Evolutionary conservation across 2,797 vertebrate species (phyloP).

Genomic region (Macroramphosus scolopax): DNA sequence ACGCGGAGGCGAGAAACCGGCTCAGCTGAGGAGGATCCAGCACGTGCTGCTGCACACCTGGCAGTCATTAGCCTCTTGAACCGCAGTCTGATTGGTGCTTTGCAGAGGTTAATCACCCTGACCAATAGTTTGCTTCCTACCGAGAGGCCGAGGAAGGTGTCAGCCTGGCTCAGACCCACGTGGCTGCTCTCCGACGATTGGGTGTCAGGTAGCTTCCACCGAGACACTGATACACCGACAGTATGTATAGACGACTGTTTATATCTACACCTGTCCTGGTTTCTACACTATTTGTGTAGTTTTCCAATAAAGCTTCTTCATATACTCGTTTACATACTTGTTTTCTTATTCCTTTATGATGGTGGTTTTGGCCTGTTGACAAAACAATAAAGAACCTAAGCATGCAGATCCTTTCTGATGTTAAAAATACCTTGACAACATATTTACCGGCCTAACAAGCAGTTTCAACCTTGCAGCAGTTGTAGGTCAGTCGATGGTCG

Average conservation of each 20-base stretch:
- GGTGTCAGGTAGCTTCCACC: conserved; percentile 10
- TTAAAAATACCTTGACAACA: no score
- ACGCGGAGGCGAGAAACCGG: no score
- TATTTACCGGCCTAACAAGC: no score
- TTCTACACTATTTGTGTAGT: not conserved
- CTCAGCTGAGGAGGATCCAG: conserved; percentile 12
- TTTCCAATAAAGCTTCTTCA: no score
- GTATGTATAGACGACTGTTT: not conserved
- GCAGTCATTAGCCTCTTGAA: conserved; percentile 58
- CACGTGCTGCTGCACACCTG: conserved; percentile 56
- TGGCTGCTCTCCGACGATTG: conserved; percentile 22
- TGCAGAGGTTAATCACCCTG: conserved; percentile 66
- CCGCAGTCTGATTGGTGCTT: conserved; percentile 55
- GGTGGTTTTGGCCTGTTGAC: no score
- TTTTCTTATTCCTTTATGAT: no score
- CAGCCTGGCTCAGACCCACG: conserved; percentile 8
- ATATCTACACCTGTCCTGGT: no score
- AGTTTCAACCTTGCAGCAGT: no score
- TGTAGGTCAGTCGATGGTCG: no score
- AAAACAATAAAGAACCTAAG: no score
- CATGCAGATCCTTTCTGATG: no score
- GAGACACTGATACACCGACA: conserved; percentile 7
- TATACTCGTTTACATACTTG: no score
- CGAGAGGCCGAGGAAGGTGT: conserved; percentile 33
- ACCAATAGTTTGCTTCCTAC: conserved; percentile 51